Evolutionary conservation across 2,888 invertebrate genomes (phyloP).

Genomic region (Protodeltote pygarga): DNA sequence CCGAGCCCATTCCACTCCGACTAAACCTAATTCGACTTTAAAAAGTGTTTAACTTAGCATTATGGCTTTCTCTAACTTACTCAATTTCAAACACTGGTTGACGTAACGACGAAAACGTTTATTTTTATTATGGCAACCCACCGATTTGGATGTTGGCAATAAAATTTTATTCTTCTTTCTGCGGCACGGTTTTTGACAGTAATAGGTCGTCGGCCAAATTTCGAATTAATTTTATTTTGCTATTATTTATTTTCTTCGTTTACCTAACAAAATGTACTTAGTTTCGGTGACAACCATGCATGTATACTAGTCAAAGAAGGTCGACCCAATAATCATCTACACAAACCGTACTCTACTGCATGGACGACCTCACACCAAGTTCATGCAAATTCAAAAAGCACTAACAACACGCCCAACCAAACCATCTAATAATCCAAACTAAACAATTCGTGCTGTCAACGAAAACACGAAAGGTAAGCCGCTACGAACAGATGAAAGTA

Average conservation of each 20-base stretch:
- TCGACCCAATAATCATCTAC: conserved; percentile 15
- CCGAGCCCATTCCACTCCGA: conserved; percentile 32
- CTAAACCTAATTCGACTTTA: conserved; percentile 51
- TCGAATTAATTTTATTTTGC: conserved; percentile 33
- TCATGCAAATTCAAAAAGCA: conserved; percentile 49
- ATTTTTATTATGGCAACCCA: conserved; percentile 55
- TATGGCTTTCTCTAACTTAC: conserved; percentile 50
- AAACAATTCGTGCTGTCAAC: conserved; percentile 38
- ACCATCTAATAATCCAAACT: conserved; percentile 42
- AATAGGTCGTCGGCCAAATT: conserved; percentile 46
- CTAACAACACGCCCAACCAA: conserved; percentile 17
- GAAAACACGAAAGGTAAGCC: conserved; percentile 42
- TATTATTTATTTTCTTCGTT: conserved; percentile 15
- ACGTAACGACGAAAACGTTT: conserved; percentile 54
- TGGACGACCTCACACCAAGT: conserved; percentile 9
- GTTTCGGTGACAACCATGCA: conserved; percentile 14
- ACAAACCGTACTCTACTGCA: conserved; percentile 21
- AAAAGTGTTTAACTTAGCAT: conserved; percentile 53
- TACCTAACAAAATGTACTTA: not conserved
- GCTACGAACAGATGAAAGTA: conserved; percentile 42
- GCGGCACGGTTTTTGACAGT: conserved; percentile 47
- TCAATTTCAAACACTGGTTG: conserved; percentile 51
- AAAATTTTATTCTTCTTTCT: conserved; percentile 50
- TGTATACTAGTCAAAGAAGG: conserved; percentile 9
- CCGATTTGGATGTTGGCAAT: conserved; percentile 47